Evolutionary conservation across 2,797 vertebrate genomes (phyloP).

Genomic region (Poeciliopsis paucimaculata): DNA sequence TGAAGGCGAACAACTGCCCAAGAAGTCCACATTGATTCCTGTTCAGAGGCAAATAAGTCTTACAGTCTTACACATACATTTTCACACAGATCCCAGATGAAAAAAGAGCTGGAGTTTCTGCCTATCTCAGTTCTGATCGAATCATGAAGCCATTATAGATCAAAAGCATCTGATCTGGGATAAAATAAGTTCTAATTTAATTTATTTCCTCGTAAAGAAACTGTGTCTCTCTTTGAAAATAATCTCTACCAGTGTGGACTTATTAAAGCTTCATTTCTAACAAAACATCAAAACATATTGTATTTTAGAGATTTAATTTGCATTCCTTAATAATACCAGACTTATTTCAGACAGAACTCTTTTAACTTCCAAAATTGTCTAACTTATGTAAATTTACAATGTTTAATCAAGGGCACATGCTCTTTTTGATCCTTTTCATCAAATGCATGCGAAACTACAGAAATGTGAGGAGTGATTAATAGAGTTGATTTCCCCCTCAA

Average conservation of each 20-base stretch:
- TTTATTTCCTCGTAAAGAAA: background rate
- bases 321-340: background rate
- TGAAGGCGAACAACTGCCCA: constrained; percentile 13
- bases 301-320: background rate
- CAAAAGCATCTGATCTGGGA: constrained; percentile 18
- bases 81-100: constrained; percentile 39
- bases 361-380: background rate
- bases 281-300: background rate
- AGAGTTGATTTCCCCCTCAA: background rate
- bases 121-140: constrained; percentile 17
- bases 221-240: background rate
- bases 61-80: constrained; percentile 31
- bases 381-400: background rate
- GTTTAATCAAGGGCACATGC: background rate
- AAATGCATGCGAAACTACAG: background rate
- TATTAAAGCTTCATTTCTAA: background rate
- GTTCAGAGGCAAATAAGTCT: constrained; percentile 7
- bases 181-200: background rate
- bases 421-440: background rate
- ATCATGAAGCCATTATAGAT: constrained; percentile 39
- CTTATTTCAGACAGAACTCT: background rate
- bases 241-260: background rate
- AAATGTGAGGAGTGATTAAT: background rate
- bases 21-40: constrained; percentile 19
- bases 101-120: constrained; percentile 9